Percentiles rank a stretch among this genome's conserved stretches.
Evolutionary conservation across 2,113 vertebrate genomes (phyloP).

Genomic region (Festucalex cinctus): DNA sequence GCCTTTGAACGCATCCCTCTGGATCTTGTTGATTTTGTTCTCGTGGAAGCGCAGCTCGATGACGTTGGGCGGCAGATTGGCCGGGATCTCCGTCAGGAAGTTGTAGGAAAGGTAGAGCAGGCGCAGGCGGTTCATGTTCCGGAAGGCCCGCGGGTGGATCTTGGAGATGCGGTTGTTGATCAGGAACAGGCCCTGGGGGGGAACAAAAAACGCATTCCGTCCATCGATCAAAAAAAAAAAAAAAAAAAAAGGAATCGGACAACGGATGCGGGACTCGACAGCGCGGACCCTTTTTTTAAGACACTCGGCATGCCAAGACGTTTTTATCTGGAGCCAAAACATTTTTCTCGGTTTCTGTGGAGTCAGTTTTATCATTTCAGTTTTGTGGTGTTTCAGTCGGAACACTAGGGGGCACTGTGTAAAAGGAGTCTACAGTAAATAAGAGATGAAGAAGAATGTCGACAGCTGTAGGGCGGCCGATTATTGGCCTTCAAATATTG

Average conservation of each 20-base stretch:
- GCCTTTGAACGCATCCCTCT: constrained; percentile 86
- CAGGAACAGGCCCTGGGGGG: constrained; percentile 84
- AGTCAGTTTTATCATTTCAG: too few relatives aligned
- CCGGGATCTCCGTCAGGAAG: constrained; percentile 84
- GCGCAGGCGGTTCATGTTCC: constrained; percentile 78
- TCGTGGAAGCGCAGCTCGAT: constrained; percentile 92
- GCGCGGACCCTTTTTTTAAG: too few relatives aligned
- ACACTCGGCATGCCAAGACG: too few relatives aligned
- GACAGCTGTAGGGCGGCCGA: too few relatives aligned
- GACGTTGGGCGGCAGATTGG: constrained; percentile 84
- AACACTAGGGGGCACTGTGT: too few relatives aligned
- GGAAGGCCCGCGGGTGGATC: constrained; percentile 93
- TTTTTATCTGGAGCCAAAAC: too few relatives aligned
- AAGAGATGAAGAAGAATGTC: too few relatives aligned
- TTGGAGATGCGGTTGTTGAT: constrained; percentile 93
- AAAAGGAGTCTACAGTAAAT: too few relatives aligned
- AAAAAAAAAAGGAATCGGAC: too few relatives aligned
- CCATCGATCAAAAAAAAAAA: background rate
- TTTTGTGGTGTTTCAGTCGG: too few relatives aligned
- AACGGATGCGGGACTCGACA: background rate
- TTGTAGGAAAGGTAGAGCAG: constrained; percentile 94
- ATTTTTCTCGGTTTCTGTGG: too few relatives aligned
- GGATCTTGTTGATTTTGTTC: constrained; percentile 88
- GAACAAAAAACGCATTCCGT: background rate
- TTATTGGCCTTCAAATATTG: too few relatives aligned